Conservation (phyloP, 2,113 vertebrate genomes). For the Dipodomys ordii region DNA sequence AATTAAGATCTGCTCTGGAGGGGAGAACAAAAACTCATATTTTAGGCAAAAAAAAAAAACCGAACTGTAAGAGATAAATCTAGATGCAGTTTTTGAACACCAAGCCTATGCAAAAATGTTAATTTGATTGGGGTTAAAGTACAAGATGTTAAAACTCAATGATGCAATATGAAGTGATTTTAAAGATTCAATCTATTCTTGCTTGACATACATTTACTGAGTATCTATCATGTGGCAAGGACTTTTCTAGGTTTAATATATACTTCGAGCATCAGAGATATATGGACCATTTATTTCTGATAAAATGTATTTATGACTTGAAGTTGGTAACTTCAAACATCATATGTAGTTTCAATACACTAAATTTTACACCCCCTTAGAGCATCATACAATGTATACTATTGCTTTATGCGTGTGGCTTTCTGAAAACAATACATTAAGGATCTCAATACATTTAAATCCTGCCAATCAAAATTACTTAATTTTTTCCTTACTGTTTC, state of each 20-base stretch:
- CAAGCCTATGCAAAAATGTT: background rate
- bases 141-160: background rate
- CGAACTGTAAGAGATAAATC: background rate
- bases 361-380: background rate
- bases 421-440: background rate
- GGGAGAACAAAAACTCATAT: conserved; percentile 10
- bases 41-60: background rate
- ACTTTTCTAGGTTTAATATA: conserved; percentile 4
- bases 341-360: background rate
- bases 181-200: background rate
- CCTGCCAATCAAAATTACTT: background rate
- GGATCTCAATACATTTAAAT: conserved; percentile 43
- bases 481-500: background rate
- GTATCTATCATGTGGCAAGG: background rate
- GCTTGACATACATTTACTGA: background rate
- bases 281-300: background rate
- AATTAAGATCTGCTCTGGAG: conserved; percentile 26
- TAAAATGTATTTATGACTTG: background rate
- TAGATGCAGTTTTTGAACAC: conserved; percentile 13
- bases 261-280: background rate
- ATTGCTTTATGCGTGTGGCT: background rate
- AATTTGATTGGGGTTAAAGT: background rate
- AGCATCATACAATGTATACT: background rate
- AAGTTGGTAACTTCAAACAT: background rate
- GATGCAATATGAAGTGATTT: conserved; percentile 15